Conservation (phyloP, 2,797 vertebrate genomes). For the Lophura swinhoii region DNA sequence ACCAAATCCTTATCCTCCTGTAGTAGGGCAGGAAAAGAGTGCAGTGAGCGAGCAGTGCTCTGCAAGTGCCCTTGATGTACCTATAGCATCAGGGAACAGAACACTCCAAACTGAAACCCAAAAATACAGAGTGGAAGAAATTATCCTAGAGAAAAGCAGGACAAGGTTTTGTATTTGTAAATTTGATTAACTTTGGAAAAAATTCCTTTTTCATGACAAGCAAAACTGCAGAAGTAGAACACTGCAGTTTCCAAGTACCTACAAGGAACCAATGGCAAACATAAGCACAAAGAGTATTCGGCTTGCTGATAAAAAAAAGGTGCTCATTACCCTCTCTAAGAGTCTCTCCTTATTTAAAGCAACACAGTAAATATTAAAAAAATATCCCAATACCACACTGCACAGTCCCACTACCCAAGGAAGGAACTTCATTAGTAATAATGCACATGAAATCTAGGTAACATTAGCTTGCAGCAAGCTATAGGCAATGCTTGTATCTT, state of each 20-base stretch:
- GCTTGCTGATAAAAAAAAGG: neutral
- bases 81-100: neutral
- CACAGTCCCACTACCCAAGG: neutral
- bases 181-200: neutral
- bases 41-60: neutral
- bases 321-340: neutral
- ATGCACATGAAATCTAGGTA: neutral
- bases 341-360: neutral
- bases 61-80: neutral
- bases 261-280: neutral
- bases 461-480: neutral
- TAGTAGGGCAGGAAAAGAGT: neutral
- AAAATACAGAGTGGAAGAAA: neutral
- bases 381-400: neutral
- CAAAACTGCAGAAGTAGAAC: neutral
- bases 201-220: neutral
- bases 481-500: conserved; percentile 31
- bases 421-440: neutral
- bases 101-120: neutral
- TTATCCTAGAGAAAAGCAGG: neutral
- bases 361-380: neutral
- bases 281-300: neutral
- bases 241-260: neutral
- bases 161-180: neutral
- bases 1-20: conserved; percentile 98